Percentiles rank a stretch among this genome's conserved stretches.
Evolutionary conservation across 2,888 invertebrate genomes (phyloP).

Genomic region (Mesorhabditis sp.): DNA sequence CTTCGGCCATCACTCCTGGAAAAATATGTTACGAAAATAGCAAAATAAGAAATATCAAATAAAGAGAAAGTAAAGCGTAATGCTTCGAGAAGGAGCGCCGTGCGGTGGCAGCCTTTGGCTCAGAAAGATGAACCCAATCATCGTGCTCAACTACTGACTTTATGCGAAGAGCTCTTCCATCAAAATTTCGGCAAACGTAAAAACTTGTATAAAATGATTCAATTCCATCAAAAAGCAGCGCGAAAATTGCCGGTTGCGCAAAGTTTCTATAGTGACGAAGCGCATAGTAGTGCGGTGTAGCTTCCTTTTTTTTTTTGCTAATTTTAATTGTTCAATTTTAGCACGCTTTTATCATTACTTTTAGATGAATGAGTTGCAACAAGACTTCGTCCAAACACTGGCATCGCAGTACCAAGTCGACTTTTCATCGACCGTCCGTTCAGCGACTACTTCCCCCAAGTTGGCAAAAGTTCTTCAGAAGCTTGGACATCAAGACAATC

Average conservation of each 20-base stretch:
- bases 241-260: not conserved
- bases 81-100: too few relatives aligned
- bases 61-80: not conserved
- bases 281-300: too few relatives aligned
- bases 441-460: slow-evolving; percentile 1
- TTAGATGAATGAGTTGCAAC: too few relatives aligned
- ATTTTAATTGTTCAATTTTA: not conserved
- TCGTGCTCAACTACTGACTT: too few relatives aligned
- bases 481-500: not conserved
- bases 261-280: too few relatives aligned
- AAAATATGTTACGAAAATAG: not conserved
- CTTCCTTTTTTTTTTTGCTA: not conserved
- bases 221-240: not conserved
- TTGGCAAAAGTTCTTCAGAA: not conserved
- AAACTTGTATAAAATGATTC: too few relatives aligned
- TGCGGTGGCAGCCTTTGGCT: too few relatives aligned
- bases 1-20: not conserved
- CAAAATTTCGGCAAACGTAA: too few relatives aligned
- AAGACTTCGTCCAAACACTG: not conserved
- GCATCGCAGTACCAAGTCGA: not conserved
- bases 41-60: not conserved
- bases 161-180: too few relatives aligned
- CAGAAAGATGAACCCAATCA: too few relatives aligned
- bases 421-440: slow-evolving; percentile 5
- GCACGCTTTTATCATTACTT: not conserved